These are phyloP conservation scores for Prosapia bicincta DNA, from an alignment of 2,888 invertebrate species.

Conservation along the genomic window DNA sequence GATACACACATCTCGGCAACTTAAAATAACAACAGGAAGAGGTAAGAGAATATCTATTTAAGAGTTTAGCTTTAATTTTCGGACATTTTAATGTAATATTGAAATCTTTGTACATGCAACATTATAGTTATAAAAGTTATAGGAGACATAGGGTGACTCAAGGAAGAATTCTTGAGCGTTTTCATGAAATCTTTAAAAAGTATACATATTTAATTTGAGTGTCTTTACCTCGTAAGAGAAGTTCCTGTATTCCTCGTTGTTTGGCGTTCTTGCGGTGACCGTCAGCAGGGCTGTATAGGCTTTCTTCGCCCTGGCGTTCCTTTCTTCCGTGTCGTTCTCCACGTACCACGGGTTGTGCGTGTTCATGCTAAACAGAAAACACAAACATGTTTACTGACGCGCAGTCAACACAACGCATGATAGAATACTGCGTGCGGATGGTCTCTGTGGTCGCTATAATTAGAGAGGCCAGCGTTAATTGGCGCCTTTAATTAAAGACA, in stretches of 20 bases:
- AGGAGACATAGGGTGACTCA: too few species aligned
- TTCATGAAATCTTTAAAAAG: too few species aligned
- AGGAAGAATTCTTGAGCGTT: too few species aligned
- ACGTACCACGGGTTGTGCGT: constrained; percentile 76
- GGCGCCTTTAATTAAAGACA: neutral
- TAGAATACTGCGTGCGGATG: neutral
- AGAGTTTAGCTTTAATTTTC: too few species aligned
- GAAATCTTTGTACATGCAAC: too few species aligned
- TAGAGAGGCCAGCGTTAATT: neutral
- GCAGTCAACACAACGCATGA: neutral
- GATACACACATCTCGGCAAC: too few species aligned
- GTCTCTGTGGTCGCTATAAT: neutral
- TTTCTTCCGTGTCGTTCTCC: constrained; percentile 70
- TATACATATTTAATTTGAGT: too few species aligned
- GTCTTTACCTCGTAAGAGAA: constrained; percentile 74
- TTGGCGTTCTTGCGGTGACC: constrained; percentile 79
- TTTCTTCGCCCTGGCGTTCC: constrained; percentile 77
- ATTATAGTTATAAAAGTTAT: too few species aligned
- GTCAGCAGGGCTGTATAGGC: constrained; percentile 87
- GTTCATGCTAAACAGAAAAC: constrained; percentile 52
- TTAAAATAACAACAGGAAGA: too few species aligned
- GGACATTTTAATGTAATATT: too few species aligned
- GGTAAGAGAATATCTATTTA: too few species aligned
- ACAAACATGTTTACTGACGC: neutral
- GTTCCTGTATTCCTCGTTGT: constrained; percentile 70